Conservation (phyloP, 2,888 invertebrate species). For the Platycnemis pennipes region DNA sequence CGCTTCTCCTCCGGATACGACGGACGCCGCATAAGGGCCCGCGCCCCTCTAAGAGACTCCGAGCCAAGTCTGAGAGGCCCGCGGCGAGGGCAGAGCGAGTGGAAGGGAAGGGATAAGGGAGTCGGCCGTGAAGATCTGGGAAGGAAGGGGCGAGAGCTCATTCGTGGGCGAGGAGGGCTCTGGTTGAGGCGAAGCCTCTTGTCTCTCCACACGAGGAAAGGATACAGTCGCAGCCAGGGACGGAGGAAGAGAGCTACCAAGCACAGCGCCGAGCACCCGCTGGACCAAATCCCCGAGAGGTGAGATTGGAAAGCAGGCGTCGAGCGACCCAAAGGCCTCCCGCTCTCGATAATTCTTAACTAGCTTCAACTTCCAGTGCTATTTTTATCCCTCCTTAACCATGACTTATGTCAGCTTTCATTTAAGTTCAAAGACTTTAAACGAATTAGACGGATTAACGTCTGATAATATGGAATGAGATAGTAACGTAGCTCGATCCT, state of each 20-base stretch:
- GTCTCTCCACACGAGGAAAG: background rate
- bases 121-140: background rate
- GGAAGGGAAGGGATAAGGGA: background rate
- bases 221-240: background rate
- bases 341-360: too few relatives aligned
- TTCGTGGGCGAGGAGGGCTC: background rate
- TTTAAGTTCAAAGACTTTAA: too few relatives aligned
- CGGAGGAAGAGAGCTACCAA: background rate
- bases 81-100: background rate
- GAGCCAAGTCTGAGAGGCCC: background rate
- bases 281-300: background rate
- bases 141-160: background rate
- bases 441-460: too few relatives aligned
- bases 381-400: too few relatives aligned
- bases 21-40: background rate
- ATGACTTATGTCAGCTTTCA: too few relatives aligned
- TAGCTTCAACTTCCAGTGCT: too few relatives aligned
- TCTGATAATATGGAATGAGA: too few relatives aligned
- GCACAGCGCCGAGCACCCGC: background rate
- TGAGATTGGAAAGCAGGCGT: background rate
- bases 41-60: background rate
- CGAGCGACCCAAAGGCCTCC: too few relatives aligned
- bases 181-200: background rate
- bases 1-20: slow-evolving; percentile 31
- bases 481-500: too few relatives aligned